Percentiles rank a stretch among this genome's conserved stretches.
These are phyloP conservation scores for Drosophila subobscura DNA, from an alignment of 1,140 invertebrate species.

Conservation along the genomic window DNA sequence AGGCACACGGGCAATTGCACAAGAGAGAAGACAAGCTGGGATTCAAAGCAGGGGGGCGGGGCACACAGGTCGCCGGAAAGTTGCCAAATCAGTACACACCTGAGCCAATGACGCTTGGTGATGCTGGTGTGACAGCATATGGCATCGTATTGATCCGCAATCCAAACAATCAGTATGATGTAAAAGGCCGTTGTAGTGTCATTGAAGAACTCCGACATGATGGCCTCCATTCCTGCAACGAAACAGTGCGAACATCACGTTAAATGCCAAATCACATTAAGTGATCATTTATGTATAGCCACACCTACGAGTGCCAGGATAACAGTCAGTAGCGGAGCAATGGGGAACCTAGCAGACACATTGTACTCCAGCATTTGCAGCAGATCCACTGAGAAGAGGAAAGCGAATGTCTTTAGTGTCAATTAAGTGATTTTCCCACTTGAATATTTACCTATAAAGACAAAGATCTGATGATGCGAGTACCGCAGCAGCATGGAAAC, in stretches of 20 bases:
- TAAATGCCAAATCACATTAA: conserved; percentile 24
- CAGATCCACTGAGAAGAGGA: conserved; percentile 91
- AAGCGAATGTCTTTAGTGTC: background rate
- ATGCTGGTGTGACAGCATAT: conserved; percentile 98
- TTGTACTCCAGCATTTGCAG: conserved; percentile 99
- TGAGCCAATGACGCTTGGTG: conserved; percentile 97
- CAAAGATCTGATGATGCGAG: conserved; percentile 99
- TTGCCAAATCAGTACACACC: conserved; percentile 86
- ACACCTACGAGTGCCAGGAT: conserved; percentile 98
- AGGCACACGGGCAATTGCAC: conserved; percentile 55
- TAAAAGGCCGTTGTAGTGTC: conserved; percentile 99
- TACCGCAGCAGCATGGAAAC: conserved; percentile 99
- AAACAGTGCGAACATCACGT: background rate
- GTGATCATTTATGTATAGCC: conserved; percentile 77
- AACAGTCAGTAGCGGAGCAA: conserved; percentile 97
- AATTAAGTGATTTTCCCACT: background rate
- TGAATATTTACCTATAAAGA: conserved; percentile 95
- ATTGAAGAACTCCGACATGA: conserved; percentile 99
- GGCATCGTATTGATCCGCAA: conserved; percentile 99
- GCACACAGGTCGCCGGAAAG: background rate
- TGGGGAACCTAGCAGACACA: conserved; percentile 95
- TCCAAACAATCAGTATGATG: conserved; percentile 99
- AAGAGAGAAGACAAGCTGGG: conserved; percentile 15
- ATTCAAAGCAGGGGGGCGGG: background rate
- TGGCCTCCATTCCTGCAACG: conserved; percentile 97